Evolutionary conservation across 2,888 invertebrate genomes (phyloP), one percentile per base, ranked within the genome.

Genomic region (Scaptomyza flava): DNA sequence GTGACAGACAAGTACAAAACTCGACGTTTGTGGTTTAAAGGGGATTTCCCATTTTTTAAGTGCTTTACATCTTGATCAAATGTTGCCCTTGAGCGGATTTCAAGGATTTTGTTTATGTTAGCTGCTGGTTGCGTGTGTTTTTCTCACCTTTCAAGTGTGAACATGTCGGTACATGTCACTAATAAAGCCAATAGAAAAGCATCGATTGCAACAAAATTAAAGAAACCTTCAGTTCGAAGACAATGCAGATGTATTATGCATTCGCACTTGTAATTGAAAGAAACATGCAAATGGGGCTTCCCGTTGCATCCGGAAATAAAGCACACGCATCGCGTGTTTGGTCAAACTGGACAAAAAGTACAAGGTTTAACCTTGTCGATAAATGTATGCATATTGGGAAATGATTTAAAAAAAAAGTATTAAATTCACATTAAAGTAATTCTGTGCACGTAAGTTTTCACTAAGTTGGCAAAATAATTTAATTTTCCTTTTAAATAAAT

Each of bases 261-360:
- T 27, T 27, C 27, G 27, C 27, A 27, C 4, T 27, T 27, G 46
- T 65, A 60, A 72, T 58, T 50, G 54, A 9, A 36, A 34, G 50
- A 43, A 33, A 33, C 54, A 66, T 48, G 56, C 67, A 63, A 57
- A 38, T 23, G 63, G 77, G 65, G 53, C 17, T 65, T 62, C 68
- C 73, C 63, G 52, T n/a, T 34, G 5, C 41, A 11, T 27, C 38
- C 23, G 30, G 27, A 14, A 66, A 36, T 38, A n/a, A 43, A 23
- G 9, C 30, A 7, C 69, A 74, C 48, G 63, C 68, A 63, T 48
- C n/a, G 64, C 69, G 69, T 72, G 72, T 4, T 41, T 23, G n/a
- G 31, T 12, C 9, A 20, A 51, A 30, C 46, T 38, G 11, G 17
- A 34, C 23, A 31, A 20, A 45, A 46, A 43, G n/a, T 33, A 50